A percentile compares a stretch with the other conserved stretches of the same genome.
phyloP scores from a whole-genome alignment of 2,888 invertebrate genomes.

The Drosophila siamana region DNA sequence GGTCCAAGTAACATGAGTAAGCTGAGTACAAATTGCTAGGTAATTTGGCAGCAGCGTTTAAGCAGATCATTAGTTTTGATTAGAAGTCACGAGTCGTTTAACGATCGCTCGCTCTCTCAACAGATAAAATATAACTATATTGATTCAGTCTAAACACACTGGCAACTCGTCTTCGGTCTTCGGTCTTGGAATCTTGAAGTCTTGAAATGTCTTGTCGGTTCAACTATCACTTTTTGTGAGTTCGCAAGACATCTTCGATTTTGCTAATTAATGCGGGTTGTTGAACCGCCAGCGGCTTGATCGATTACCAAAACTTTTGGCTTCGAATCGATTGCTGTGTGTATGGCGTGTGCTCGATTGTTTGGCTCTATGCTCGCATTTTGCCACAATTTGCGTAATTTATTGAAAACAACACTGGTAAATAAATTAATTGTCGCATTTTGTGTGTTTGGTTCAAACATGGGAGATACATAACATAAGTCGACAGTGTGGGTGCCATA shows the following conservation, averaged over 20 bases:
- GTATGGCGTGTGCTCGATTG: conserved; percentile 56
- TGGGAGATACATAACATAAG: background rate
- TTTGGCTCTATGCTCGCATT: conserved; percentile 49
- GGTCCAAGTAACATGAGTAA: conserved; percentile 4
- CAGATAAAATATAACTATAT: conserved; percentile 5
- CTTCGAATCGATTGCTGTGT: conserved; percentile 18
- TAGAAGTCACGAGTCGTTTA: conserved; percentile 40
- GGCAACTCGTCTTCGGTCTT: conserved; percentile 14
- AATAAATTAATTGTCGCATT: conserved; percentile 57
- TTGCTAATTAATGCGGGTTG: conserved; percentile 67
- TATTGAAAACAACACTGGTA: conserved; percentile 39
- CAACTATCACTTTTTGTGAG: conserved; percentile 70
- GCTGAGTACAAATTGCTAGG: conserved; percentile 39
- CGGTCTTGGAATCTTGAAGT: background rate
- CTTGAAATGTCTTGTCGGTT: conserved; percentile 27
- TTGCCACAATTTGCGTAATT: conserved; percentile 47
- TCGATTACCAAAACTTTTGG: conserved; percentile 55
- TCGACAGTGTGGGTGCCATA: conserved; percentile 12
- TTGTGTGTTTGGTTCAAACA: background rate
- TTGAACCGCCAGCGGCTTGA: conserved; percentile 68
- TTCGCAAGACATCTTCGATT: conserved; percentile 41
- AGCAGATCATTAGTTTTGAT: conserved; percentile 63
- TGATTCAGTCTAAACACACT: conserved; percentile 13
- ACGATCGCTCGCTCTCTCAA: conserved; percentile 13
- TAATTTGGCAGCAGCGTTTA: conserved; percentile 38